Evolutionary conservation across 2,797 vertebrate genomes (phyloP).

Genomic region (Tamandua tetradactyla): DNA sequence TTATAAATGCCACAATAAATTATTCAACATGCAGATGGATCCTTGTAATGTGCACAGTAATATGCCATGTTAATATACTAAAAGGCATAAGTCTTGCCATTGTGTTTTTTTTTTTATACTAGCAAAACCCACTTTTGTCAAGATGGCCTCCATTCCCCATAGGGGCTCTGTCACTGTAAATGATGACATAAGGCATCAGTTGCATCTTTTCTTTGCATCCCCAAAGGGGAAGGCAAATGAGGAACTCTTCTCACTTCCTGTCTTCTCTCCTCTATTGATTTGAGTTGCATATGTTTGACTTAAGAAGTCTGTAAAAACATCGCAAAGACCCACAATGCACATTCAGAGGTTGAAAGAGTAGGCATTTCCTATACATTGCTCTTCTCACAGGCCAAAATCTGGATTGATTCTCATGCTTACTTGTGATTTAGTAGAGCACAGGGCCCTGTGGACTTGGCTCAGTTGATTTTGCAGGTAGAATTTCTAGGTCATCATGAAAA

Average conservation of each 20-base stretch:
- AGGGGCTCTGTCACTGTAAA: not conserved
- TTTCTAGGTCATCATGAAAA: not conserved
- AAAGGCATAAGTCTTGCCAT: not conserved
- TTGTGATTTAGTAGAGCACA: not conserved
- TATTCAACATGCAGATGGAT: not conserved
- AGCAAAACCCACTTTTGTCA: not conserved
- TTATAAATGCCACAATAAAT: not conserved
- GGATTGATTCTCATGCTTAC: not conserved
- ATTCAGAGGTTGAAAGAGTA: not conserved
- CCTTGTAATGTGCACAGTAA: not conserved
- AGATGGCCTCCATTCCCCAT: not conserved
- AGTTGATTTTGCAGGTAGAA: not conserved
- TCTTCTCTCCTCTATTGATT: not conserved
- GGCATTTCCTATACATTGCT: not conserved
- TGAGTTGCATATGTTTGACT: not conserved
- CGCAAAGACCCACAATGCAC: not conserved
- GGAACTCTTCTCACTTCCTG: not conserved
- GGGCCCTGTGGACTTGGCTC: not conserved
- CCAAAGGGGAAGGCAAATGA: not conserved
- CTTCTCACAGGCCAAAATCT: not conserved
- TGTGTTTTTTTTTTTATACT: not conserved
- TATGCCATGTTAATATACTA: not conserved
- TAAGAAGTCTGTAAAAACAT: not conserved
- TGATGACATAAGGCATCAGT: not conserved
- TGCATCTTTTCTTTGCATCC: not conserved